Percentiles rank a stretch among this genome's conserved stretches.
Evolutionary conservation across 2,797 vertebrate genomes (phyloP).

Genomic region (Neomorphus geoffroyi): DNA sequence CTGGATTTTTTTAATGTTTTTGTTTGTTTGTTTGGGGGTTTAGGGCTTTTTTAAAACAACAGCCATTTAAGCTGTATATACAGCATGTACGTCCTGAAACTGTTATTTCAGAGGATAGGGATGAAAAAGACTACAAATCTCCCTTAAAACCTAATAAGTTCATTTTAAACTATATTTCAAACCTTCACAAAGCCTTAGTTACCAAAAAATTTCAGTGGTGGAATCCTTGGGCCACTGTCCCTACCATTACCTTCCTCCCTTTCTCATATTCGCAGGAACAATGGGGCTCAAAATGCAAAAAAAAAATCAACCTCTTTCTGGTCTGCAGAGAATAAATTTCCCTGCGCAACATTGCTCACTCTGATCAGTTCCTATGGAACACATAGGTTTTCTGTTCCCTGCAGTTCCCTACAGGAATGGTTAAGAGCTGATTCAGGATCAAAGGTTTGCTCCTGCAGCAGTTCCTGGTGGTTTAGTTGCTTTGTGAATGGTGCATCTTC

Average conservation of each 20-base stretch:
- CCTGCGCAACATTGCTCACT: neutral
- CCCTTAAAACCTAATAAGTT: neutral
- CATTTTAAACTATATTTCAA: neutral
- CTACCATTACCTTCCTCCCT: accelerated
- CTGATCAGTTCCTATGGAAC: neutral
- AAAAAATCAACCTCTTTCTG: neutral
- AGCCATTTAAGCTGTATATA: neutral
- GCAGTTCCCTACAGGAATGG: neutral
- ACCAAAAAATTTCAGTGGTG: neutral
- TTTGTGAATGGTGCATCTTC: neutral
- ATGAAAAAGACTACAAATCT: neutral
- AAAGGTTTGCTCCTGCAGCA: neutral
- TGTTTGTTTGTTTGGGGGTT: too few species aligned
- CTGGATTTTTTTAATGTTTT: neutral
- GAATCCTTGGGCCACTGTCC: neutral
- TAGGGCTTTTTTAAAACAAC: neutral
- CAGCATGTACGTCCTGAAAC: neutral
- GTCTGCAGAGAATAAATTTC: neutral
- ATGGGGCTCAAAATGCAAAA: neutral
- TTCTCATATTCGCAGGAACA: neutral
- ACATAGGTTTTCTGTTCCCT: neutral
- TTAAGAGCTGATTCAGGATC: neutral
- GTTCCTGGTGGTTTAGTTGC: neutral
- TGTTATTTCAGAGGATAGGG: neutral
- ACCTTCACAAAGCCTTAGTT: neutral